Evolutionary conservation across 1,140 invertebrate genomes (phyloP), one percentile per base, ranked within the genome.

Genomic region (Drosophila lowei): DNA sequence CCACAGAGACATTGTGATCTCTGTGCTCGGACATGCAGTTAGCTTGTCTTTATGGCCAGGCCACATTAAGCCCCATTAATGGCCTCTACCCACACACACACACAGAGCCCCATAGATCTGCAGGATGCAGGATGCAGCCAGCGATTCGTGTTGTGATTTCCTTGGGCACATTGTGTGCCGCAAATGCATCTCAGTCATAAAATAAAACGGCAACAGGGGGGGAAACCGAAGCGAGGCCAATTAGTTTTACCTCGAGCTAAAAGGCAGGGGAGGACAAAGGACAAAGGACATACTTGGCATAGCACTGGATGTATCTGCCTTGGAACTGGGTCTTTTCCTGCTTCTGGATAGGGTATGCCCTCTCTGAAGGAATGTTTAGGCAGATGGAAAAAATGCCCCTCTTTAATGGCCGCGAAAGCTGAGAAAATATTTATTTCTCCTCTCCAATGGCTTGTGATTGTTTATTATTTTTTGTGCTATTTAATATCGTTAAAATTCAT

Each of bases 21-120:
- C 71, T 38, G 3, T 70, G 30, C 59, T 70, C 50, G 63, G 79
- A 78, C 79, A 83, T 62, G 78, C 73, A 73, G 78, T 78, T 83
- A 67, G 65, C 38, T 60, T 60, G 49, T 62, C 79, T 81, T 81
- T 81, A 83, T 81, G 18, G 55, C 63, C 59, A 43, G 64, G 64
- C 46, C 74, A 65, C 79, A 81, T 81, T 81, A 81, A 81, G 74
- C 70, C 53, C 79, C 79, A 81, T 83, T 81, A 81, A 81, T 74
- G 74, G 79, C 56, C 53, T 7, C 44, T 63, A 54, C 47, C 55
- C 73, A 55, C 21, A 57, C 55, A 54, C 56, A 34, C 49, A 59
- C 28, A 28, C 28, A 30, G 8, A 9, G 42, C 44, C 25, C 44
- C 25, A 43, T 43, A 70, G 41, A 65, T 63, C 67, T 63, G 68